Base-by-base conservation (phyloP, 2,113 vertebrate species). In the Herpailurus yagouaroundi region DNA sequence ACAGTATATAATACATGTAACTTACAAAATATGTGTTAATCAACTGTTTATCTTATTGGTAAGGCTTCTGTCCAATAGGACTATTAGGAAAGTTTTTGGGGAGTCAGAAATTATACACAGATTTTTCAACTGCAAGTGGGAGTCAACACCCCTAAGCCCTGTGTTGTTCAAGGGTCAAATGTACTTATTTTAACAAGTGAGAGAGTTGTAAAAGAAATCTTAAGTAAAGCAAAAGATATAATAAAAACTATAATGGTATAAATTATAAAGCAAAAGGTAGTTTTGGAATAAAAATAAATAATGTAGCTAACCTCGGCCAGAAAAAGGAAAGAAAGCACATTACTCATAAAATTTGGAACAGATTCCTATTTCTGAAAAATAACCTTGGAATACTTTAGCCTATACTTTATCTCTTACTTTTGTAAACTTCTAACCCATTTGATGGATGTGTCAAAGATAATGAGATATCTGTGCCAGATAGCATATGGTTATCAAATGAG, bases 271-370 rank as follows among this genome's bases (percentile, higher is more conserved):
- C 38, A 74, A 25, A 84, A 86, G 7, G 1, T 52, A 10, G 8
- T 91, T 85, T 93, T 21, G 2, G 4, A 87, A 94, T 76, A 52
- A 91, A 97, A 91, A 33, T 83, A 89, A 94, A 45, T 85, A 77
- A 80, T 73, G 79, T 86, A 60, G 16, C 85, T 74, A 55, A 64
- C 7, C 50, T 89, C 29, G 73, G 11, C n/a, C 38, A 64, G 48
- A 48, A 91, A 87, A 76, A 25, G 27, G 33, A 7, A 93, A 63
- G 36, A 60, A 86, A 86, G 16, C 45, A 66, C 45, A 21, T 55
- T 57, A 94, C 73, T 96, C 52, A 71, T 38, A 80, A 64, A 33
- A 36, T 93, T 81, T 18, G 33, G 11, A 48, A 94, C 23, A 60
- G 48, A 86, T 81, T 97, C 48, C 45, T 60, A 84, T 9, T 85